Conservation (phyloP, 2,888 invertebrate species). For the Pseudeuparius sepicola region DNA sequence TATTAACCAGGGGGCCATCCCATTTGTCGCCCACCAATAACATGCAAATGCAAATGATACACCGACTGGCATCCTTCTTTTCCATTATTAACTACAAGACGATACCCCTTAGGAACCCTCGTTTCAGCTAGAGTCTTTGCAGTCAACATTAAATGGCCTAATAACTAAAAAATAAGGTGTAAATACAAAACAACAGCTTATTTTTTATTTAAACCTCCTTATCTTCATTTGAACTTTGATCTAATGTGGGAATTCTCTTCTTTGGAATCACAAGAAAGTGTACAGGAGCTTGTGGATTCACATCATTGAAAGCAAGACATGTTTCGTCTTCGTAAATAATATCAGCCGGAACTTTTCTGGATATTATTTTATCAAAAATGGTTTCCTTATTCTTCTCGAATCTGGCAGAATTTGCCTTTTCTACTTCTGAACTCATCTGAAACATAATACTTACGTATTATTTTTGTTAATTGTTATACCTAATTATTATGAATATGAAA, state of each 20-base stretch:
- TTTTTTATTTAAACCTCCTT: constrained; percentile 30
- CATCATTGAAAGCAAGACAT: constrained; percentile 73
- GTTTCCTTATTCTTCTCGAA: constrained; percentile 38
- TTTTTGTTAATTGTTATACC: no score
- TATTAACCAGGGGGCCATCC: constrained; percentile 38
- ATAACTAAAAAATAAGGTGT: constrained; percentile 42
- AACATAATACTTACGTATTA: no score
- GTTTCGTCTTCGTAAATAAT: constrained; percentile 74
- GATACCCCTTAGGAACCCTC: constrained; percentile 57
- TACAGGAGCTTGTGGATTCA: constrained; percentile 69
- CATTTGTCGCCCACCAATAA: constrained; percentile 71
- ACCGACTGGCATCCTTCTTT: constrained; percentile 73
- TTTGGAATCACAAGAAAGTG: constrained; percentile 82
- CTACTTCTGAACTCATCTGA: constrained; percentile 35
- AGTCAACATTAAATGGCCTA: constrained; percentile 61
- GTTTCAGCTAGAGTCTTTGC: constrained; percentile 56
- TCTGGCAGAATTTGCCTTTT: constrained; percentile 31
- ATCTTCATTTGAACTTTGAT: constrained; percentile 47
- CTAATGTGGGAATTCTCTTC: constrained; percentile 54
- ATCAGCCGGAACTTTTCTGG: constrained; percentile 68
- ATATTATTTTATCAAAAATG: constrained; percentile 70
- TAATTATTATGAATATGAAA: no score
- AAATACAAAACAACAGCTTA: constrained; percentile 9
- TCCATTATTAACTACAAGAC: constrained; percentile 73
- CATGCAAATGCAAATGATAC: constrained; percentile 74